phyloP scores from a whole-genome alignment of 2,113 vertebrate genomes.

The Eidolon helvum region DNA sequence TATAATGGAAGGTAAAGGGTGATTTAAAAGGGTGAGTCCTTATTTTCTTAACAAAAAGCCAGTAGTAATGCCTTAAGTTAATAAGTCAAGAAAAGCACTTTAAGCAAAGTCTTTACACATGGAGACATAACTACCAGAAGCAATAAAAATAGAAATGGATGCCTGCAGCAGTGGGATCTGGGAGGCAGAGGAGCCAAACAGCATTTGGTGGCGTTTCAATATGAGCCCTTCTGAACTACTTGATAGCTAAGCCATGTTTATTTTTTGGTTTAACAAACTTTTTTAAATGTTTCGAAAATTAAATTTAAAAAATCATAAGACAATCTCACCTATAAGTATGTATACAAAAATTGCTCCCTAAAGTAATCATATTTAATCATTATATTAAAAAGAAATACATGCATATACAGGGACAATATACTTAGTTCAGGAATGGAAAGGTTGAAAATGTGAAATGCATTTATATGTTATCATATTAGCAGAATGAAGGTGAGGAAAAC shows the following conservation, averaged over 20 bases:
- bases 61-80: neutral
- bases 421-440: neutral
- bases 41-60: neutral
- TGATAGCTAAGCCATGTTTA: neutral
- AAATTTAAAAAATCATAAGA: neutral
- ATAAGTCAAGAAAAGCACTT: conserved; percentile 30
- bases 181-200: neutral
- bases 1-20: neutral
- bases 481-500: conserved; percentile 6
- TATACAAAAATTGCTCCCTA: neutral
- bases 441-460: conserved; percentile 18
- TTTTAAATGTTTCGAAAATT: neutral
- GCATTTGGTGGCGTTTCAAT: neutral
- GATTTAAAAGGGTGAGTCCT: neutral
- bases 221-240: neutral
- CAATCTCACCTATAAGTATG: neutral
- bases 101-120: neutral
- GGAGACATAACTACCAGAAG: neutral
- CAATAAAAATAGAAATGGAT: neutral
- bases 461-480: neutral
- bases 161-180: neutral
- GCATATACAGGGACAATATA: neutral
- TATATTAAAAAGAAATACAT: neutral
- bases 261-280: neutral
- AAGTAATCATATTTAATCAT: conserved; percentile 29